Evolutionary conservation across 1,140 invertebrate species (phyloP).

Genomic region (Brachionus rubens): DNA sequence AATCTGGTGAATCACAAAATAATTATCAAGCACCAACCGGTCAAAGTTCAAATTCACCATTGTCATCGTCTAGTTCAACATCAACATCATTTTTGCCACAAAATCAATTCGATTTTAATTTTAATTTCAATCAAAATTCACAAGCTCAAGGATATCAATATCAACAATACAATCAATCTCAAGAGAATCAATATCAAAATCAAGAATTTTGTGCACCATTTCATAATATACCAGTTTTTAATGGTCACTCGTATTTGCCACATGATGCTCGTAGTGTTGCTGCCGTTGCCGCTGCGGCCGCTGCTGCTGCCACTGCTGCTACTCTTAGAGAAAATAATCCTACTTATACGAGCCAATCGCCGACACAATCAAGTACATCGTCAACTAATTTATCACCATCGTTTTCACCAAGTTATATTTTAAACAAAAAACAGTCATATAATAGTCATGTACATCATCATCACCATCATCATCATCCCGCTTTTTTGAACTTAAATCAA

Average conservation of each 20-base stretch:
- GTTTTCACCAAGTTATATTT: conserved; percentile 10
- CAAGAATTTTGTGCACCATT: conserved; percentile 23
- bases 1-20: neutral
- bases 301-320: conserved; percentile 27
- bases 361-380: neutral
- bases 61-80: neutral
- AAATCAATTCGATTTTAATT: neutral
- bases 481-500: conserved; percentile 12
- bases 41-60: neutral
- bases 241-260: neutral
- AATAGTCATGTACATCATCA: neutral
- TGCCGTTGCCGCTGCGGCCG: conserved; percentile 28
- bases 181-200: neutral
- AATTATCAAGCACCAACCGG: neutral
- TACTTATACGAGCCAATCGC: neutral
- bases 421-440: conserved; percentile 26
- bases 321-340: neutral
- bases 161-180: neutral
- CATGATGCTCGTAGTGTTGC: conserved; percentile 5
- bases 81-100: neutral
- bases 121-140: neutral
- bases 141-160: neutral
- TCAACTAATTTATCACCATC: conserved; percentile 4
- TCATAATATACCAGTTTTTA: conserved; percentile 23
- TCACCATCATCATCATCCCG: neutral